These are phyloP conservation scores for Fragum sueziense DNA, from an alignment of 2,888 invertebrate genomes.

Conservation along the genomic window DNA sequence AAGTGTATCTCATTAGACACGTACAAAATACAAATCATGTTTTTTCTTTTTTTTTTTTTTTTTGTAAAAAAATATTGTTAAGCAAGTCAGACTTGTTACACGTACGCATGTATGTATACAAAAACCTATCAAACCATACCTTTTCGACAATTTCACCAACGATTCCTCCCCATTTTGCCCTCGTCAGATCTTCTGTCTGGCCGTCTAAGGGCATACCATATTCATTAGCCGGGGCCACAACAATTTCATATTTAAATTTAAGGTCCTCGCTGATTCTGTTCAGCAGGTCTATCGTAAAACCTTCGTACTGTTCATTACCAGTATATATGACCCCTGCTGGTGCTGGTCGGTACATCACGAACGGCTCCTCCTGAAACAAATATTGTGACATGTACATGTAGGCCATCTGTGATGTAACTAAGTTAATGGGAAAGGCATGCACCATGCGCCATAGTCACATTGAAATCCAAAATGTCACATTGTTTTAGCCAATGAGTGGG, in stretches of 20 bases:
- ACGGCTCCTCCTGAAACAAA: slow-evolving; percentile 72
- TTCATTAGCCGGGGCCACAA: slow-evolving; percentile 64
- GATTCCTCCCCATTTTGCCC: slow-evolving; percentile 71
- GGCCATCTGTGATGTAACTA: too few species aligned
- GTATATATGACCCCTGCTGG: slow-evolving; percentile 39
- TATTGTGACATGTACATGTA: too few species aligned
- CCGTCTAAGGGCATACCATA: slow-evolving; percentile 59
- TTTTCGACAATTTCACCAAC: slow-evolving; percentile 68
- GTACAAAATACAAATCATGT: too few species aligned
- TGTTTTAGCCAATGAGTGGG: too few species aligned
- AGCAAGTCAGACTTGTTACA: too few species aligned
- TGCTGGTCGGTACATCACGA: slow-evolving; percentile 65
- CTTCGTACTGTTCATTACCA: slow-evolving; percentile 66
- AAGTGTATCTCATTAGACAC: too few species aligned
- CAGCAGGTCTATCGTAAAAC: slow-evolving; percentile 75
- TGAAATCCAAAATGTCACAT: too few species aligned
- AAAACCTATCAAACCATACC: slow-evolving; percentile 64
- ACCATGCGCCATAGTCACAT: too few species aligned
- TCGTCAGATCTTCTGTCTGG: slow-evolving; percentile 6
- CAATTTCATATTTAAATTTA: slow-evolving; percentile 70
- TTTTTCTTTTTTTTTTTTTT: too few species aligned
- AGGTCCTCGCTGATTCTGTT: slow-evolving; percentile 61
- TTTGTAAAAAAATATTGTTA: too few species aligned
- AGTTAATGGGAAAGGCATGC: too few species aligned
- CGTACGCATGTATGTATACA: too few species aligned